Evolutionary conservation across 2,888 invertebrate species (phyloP), one percentile per base, ranked within the genome.

Genomic region (Ligdia adustata): DNA sequence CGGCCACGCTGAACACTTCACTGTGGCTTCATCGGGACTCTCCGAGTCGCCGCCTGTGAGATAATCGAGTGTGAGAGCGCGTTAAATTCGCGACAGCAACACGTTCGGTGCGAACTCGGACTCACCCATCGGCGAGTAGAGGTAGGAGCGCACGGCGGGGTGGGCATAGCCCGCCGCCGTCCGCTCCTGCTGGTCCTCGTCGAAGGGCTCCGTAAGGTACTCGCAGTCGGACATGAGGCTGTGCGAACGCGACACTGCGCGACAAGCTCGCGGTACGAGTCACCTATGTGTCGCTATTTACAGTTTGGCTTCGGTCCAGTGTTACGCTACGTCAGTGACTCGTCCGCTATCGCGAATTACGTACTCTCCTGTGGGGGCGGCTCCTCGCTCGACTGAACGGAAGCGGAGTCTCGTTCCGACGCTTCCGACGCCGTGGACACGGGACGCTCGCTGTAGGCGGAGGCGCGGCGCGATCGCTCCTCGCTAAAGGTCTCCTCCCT

Each of bases 1-100:
- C 48, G 84, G 75, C 90, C 90, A 89, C 37, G 77, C 72, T 54
- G 89, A 83, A 61, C 91, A 91, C 79, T 92, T 92, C 75, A 92
- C 84, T 52, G 93, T 92, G 37, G 91, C 91, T 66, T 93, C 93
- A 61, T 93, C 93, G 52, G 92, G 89, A 75, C 92, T 92, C 69
- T 92, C 92, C 65, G 92, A 92, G 70, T 92, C 92, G 57, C 86
- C 92, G 83, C 91, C 89, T 89, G 89, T 77, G 75, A 88, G 69
- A 87, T 66, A 77, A 75, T 59, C 56, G 55, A 29, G 9, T 61
- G 79, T 66, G 73, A 66, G 62, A 69, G 59, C 60, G 62, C 61
- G 56, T 64, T 62, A 45, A 51, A 58, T 57, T 55, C 50, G 58
- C 34, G 47, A 59, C 68, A 79, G 79, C 78, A 76, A 76, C 79